Percentiles rank a stretch among this genome's conserved stretches.
Conservation (phyloP, 2,888 invertebrate species). For the Sialis lutaria region DNA sequence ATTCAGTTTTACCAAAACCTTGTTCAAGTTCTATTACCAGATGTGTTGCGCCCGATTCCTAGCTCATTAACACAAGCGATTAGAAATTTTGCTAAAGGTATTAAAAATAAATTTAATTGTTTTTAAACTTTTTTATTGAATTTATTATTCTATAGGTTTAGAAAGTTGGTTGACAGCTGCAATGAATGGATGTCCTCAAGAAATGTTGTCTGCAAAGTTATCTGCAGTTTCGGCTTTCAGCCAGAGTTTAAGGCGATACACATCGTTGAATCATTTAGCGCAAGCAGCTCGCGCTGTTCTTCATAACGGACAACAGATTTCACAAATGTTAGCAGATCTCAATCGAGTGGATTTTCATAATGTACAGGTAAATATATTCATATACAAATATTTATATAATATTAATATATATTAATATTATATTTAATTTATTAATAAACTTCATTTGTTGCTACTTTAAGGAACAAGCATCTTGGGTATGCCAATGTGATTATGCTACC, state of each 20-base stretch:
- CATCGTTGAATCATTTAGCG: conserved; percentile 92
- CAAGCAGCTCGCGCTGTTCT: conserved; percentile 86
- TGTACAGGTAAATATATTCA: conserved; percentile 56
- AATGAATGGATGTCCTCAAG: conserved; percentile 65
- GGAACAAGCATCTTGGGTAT: conserved; percentile 90
- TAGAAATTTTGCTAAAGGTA: conserved; percentile 75
- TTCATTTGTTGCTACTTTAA: conserved; percentile 8
- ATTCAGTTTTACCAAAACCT: conserved; percentile 89
- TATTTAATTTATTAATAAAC: neutral
- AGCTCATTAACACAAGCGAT: conserved; percentile 86
- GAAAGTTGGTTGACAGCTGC: conserved; percentile 76
- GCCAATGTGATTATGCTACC: conserved; percentile 74
- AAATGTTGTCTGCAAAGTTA: conserved; percentile 67
- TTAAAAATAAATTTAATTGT: neutral
- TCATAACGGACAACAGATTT: conserved; percentile 86
- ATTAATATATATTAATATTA: conserved; percentile 5
- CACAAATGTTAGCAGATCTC: conserved; percentile 91
- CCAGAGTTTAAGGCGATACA: conserved; percentile 87
- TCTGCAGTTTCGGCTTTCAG: conserved; percentile 80
- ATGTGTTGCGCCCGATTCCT: conserved; percentile 87
- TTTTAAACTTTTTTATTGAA: neutral
- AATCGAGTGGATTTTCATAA: conserved; percentile 97
- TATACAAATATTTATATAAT: neutral
- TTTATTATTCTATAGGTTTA: conserved; percentile 32
- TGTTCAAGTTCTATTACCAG: conserved; percentile 90